These are phyloP conservation scores for Platichthys flesus DNA, from an alignment of 2,113 vertebrate species.

Conservation along the genomic window DNA sequence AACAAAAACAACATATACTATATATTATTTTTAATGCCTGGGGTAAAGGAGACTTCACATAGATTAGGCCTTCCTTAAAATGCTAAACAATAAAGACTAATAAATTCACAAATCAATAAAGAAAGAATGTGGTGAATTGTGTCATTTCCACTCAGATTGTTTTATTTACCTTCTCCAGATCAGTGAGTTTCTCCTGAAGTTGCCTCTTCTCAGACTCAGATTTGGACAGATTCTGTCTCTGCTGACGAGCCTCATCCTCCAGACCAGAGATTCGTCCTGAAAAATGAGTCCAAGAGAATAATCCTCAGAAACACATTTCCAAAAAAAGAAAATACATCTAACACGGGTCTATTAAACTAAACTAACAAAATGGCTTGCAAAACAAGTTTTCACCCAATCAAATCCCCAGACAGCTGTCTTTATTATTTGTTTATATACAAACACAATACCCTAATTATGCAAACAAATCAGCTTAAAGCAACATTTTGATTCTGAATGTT, in stretches of 20 bases:
- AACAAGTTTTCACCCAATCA: too few species aligned
- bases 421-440: not conserved
- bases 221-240: conserved; percentile 87
- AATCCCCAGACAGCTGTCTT: not conserved
- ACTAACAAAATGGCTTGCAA: too few species aligned
- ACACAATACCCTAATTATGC: not conserved
- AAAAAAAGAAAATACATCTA: not conserved
- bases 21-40: too few species aligned
- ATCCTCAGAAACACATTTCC: not conserved
- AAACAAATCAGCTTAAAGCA: not conserved
- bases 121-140: too few species aligned
- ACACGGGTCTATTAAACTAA: not conserved
- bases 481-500: conserved; percentile 4
- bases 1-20: too few species aligned
- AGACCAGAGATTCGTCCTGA: conserved; percentile 90
- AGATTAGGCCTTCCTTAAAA: not conserved
- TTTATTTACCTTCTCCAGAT: conserved; percentile 93
- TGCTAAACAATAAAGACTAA: not conserved
- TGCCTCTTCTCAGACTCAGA: conserved; percentile 92
- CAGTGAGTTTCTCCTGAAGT: conserved; percentile 91
- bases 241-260: conserved; percentile 91
- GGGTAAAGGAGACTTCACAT: not conserved
- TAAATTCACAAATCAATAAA: not conserved
- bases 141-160: not conserved
- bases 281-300: not conserved